Evolutionary conservation across 1,140 invertebrate genomes (phyloP).

Genomic region (Aphelinus certus): DNA sequence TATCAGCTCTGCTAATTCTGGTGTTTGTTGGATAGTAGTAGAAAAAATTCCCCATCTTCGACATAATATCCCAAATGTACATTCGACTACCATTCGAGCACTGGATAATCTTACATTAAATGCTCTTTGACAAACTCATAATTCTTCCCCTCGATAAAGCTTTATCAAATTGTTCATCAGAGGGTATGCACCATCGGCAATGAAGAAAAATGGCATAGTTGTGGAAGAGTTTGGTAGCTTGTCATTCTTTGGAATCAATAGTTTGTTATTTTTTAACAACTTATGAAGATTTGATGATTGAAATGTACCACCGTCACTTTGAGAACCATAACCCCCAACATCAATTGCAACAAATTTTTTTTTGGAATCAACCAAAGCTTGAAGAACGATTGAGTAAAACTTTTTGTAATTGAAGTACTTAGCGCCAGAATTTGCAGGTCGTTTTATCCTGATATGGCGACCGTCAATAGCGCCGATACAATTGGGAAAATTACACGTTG

Average conservation of each 20-base stretch:
- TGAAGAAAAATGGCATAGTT: neutral
- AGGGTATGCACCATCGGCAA: neutral
- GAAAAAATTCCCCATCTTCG: slow-evolving; percentile 1
- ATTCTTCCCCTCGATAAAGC: neutral
- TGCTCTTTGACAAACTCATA: neutral
- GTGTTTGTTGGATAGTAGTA: neutral
- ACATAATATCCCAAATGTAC: neutral
- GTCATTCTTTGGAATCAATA: neutral
- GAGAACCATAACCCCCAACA: no score
- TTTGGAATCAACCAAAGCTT: no score
- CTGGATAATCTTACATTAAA: neutral
- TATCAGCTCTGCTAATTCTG: neutral
- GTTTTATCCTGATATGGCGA: no score
- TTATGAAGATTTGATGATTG: neutral
- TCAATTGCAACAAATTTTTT: no score
- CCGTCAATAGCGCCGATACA: no score
- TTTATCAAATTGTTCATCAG: neutral
- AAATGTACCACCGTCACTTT: no score
- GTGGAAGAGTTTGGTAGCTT: neutral
- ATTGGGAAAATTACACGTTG: no score
- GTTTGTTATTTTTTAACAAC: neutral
- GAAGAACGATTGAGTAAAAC: no score
- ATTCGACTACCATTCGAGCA: no score
- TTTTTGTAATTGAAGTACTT: no score
- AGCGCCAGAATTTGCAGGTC: no score